A percentile compares a stretch with the other conserved stretches of the same genome.
phyloP scores from a whole-genome alignment of 2,797 vertebrate species.

The Sebastiscus tertius region DNA sequence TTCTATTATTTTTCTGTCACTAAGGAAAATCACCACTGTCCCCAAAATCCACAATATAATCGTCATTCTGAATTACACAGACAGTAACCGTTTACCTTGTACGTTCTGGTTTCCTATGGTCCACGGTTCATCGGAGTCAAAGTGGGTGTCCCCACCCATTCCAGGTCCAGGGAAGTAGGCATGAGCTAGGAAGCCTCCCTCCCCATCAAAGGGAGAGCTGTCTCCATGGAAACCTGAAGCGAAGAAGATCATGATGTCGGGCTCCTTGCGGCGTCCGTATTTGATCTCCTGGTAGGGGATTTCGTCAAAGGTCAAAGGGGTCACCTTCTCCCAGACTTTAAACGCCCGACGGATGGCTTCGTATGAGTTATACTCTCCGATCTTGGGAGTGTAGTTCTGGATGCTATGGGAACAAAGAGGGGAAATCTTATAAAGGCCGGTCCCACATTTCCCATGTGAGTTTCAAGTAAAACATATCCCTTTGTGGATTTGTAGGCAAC shows the following conservation, averaged over 20 bases:
- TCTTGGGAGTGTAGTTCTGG: constrained; percentile 96
- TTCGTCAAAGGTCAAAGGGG: constrained; percentile 91
- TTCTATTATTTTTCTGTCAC: background rate
- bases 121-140: constrained; percentile 96
- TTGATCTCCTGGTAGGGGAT: constrained; percentile 92
- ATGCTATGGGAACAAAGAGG: constrained; percentile 80
- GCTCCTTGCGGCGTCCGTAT: constrained; percentile 89
- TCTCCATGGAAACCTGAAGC: constrained; percentile 95
- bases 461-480: background rate
- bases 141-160: constrained; percentile 95
- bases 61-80: background rate
- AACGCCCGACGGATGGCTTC: constrained; percentile 91
- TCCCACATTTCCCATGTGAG: background rate
- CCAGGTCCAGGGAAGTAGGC: constrained; percentile 96
- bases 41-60: background rate
- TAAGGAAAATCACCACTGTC: background rate
- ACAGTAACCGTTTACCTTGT: constrained; percentile 79
- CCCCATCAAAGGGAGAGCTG: constrained; percentile 96
- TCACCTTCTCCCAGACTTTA: constrained; percentile 90
- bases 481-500: background rate
- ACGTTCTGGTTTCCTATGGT: constrained; percentile 91
- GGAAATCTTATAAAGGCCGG: background rate
- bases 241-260: constrained; percentile 97
- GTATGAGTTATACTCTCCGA: constrained; percentile 89
- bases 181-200: constrained; percentile 93